Conservation (phyloP, 2,888 invertebrate genomes). For the Lasioglossum lativentre region DNA sequence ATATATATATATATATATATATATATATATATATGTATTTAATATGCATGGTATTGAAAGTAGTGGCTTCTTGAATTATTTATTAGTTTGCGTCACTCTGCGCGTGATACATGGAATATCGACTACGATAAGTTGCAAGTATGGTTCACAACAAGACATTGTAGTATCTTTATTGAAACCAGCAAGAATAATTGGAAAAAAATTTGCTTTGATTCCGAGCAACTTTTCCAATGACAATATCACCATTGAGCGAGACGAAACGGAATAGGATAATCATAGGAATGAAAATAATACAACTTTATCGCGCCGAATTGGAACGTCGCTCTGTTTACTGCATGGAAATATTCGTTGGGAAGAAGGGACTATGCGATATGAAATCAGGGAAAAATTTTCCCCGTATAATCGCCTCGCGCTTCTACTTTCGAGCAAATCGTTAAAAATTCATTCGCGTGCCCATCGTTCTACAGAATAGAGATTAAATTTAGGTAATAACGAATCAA, state of each 20-base stretch:
- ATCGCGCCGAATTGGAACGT: background rate
- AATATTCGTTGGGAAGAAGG: background rate
- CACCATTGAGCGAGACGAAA: background rate
- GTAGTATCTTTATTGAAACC: background rate
- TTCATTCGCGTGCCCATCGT: background rate
- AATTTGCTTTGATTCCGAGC: background rate
- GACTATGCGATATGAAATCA: background rate
- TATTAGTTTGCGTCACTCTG: constrained; percentile 22
- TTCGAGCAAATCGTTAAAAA: background rate
- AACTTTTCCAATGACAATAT: background rate
- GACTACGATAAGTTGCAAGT: background rate
- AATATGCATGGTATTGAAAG: constrained; percentile 17
- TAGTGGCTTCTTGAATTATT: constrained; percentile 11
- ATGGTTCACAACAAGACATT: background rate
- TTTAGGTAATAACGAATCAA: too few relatives aligned
- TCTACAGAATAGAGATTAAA: background rate
- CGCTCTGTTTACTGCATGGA: background rate
- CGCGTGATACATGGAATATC: background rate
- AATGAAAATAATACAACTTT: background rate
- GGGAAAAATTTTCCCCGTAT: background rate
- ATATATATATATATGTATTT: too few relatives aligned
- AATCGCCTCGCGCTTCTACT: background rate
- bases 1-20: too few relatives aligned
- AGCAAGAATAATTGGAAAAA: background rate
- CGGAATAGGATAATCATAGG: background rate